Conservation (phyloP, 2,113 vertebrate species). For the Rhipidura dahli region DNA sequence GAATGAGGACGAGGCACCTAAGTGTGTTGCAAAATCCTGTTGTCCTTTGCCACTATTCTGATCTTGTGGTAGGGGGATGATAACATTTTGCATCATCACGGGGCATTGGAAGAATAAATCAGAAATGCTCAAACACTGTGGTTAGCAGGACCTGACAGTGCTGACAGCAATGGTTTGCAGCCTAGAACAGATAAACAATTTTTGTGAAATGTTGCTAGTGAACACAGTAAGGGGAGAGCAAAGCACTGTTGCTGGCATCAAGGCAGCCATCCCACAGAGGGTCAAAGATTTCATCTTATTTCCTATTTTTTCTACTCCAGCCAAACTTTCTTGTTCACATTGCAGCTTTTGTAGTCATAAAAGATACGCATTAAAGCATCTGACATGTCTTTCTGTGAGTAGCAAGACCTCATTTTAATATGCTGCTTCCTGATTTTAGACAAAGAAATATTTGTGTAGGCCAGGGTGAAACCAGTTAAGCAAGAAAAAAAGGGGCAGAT, state of each 20-base stretch:
- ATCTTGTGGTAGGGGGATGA: not conserved
- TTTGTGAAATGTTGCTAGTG: not conserved
- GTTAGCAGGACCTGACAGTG: not conserved
- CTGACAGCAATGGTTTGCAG: not conserved
- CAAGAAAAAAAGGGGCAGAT: not conserved
- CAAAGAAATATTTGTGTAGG: conserved; percentile 55
- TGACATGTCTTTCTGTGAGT: not conserved
- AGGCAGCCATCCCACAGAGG: not conserved
- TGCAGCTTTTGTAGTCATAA: not conserved
- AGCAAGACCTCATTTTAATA: conserved; percentile 26
- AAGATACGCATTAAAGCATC: not conserved
- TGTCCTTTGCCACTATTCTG: not conserved
- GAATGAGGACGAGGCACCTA: not conserved
- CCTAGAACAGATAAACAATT: not conserved
- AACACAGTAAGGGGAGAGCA: not conserved
- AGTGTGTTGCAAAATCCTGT: not conserved
- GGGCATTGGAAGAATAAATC: not conserved
- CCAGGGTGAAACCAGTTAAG: conserved; percentile 39
- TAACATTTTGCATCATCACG: not conserved
- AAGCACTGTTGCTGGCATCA: not conserved
- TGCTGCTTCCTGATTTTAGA: conserved; percentile 30
- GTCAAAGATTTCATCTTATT: not conserved
- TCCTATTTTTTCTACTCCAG: not conserved
- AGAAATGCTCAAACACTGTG: not conserved
- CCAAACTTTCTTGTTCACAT: not conserved